phyloP scores from a whole-genome alignment of 2,888 invertebrate genomes.

The Elysia crispata region DNA sequence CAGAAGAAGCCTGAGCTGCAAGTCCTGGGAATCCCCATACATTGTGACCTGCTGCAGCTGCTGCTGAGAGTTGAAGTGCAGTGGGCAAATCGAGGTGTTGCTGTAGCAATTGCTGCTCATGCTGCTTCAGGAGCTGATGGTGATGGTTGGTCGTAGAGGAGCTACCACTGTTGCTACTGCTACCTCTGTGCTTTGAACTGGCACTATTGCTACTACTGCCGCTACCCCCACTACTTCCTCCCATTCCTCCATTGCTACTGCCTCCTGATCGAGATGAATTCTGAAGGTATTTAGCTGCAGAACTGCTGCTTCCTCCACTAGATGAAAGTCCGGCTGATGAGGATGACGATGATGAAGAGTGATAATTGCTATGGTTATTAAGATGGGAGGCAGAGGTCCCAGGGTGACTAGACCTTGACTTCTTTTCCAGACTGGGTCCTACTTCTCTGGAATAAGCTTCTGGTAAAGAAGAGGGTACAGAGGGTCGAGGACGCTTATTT shows the following conservation, averaged over 20 bases:
- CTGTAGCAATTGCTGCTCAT: too few species aligned
- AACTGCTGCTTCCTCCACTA: neutral
- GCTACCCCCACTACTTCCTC: conserved; percentile 35
- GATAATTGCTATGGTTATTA: conserved; percentile 34
- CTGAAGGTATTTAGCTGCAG: conserved; percentile 18
- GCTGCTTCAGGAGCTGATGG: too few species aligned
- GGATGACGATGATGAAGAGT: conserved; percentile 38
- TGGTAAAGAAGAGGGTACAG: conserved; percentile 24
- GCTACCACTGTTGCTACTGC: conserved; percentile 41
- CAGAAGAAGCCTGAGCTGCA: conserved; percentile 44
- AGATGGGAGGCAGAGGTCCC: conserved; percentile 36
- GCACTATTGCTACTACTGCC: neutral
- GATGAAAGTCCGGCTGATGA: conserved; percentile 38
- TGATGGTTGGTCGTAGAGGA: conserved; percentile 24
- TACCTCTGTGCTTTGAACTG: conserved; percentile 35
- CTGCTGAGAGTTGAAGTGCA: conserved; percentile 36
- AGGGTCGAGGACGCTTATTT: conserved; percentile 40
- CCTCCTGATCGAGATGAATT: conserved; percentile 35
- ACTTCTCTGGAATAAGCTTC: conserved; percentile 36
- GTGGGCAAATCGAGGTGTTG: conserved; percentile 41
- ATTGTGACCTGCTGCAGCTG: conserved; percentile 35
- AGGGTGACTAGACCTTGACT: conserved; percentile 42
- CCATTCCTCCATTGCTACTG: conserved; percentile 45
- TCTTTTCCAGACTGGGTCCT: conserved; percentile 41
- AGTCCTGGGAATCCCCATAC: conserved; percentile 46